A percentile compares a stretch with the other conserved stretches of the same genome.
These are phyloP conservation scores for Heteronetta atricapilla DNA, from an alignment of 2,113 vertebrate species.

Conservation along the genomic window DNA sequence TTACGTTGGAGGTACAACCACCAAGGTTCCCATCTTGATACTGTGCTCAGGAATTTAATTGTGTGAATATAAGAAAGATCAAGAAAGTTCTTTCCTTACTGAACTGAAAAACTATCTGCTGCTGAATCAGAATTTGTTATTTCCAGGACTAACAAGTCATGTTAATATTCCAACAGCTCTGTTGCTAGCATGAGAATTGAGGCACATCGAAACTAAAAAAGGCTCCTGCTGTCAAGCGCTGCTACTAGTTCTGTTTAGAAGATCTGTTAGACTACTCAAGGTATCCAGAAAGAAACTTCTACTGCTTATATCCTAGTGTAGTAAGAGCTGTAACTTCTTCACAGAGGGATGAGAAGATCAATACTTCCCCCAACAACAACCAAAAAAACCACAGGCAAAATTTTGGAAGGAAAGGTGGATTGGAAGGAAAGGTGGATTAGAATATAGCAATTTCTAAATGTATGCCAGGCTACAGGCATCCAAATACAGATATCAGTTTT, in stretches of 20 bases:
- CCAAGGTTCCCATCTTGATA: not conserved
- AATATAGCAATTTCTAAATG: not conserved
- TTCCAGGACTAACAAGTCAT: not conserved
- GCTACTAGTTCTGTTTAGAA: not conserved
- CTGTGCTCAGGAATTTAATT: not conserved
- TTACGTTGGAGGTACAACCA: not conserved
- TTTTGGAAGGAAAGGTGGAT: not conserved
- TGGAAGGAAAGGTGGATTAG: not conserved
- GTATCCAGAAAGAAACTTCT: not conserved
- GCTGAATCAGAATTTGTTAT: not conserved
- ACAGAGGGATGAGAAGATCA: not conserved
- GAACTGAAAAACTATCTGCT: not conserved
- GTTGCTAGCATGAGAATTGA: not conserved
- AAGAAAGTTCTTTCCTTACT: not conserved
- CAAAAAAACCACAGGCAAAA: not conserved
- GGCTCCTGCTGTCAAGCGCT: not conserved
- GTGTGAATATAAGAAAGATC: not conserved
- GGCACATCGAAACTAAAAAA: not conserved
- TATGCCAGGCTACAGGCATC: not conserved
- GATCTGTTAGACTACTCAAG: not conserved
- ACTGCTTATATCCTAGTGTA: not conserved
- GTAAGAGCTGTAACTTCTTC: not conserved
- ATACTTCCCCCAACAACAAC: too few species aligned
- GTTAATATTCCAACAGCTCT: not conserved
- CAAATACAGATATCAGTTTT: not conserved